Evolutionary conservation across 2,113 vertebrate species (phyloP).

Genomic region (Mionectes macconnelli): DNA sequence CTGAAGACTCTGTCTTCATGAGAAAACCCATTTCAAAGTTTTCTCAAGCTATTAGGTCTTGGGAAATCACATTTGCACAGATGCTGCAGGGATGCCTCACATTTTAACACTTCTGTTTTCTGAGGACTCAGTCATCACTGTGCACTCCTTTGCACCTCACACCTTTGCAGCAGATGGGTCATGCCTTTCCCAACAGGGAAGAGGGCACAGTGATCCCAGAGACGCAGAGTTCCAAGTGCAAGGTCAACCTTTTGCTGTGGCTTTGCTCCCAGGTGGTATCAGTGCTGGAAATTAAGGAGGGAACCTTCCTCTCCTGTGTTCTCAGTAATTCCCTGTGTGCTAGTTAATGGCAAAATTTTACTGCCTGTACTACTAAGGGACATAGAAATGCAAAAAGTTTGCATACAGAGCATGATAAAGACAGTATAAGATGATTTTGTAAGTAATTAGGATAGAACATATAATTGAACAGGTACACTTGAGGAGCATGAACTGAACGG

Average conservation of each 20-base stretch:
- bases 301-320: not conserved
- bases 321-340: not conserved
- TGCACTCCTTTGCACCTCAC: accelerated
- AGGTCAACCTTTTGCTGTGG: not conserved
- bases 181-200: not conserved
- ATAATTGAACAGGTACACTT: not conserved
- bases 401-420: not conserved
- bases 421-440: not conserved
- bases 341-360: not conserved
- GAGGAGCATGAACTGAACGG: not conserved
- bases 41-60: not conserved
- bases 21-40: not conserved
- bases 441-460: not conserved
- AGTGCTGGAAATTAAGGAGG: not conserved
- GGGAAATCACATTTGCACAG: not conserved
- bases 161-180: not conserved
- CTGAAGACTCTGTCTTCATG: not conserved
- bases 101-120: not conserved
- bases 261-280: not conserved
- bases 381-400: not conserved
- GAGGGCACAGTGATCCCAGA: accelerated
- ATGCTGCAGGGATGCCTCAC: not conserved
- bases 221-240: accelerated
- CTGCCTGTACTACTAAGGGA: not conserved
- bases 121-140: not conserved